Base-by-base conservation (phyloP, 1,140 invertebrate genomes). In the Trichonephila clavipes region DNA sequence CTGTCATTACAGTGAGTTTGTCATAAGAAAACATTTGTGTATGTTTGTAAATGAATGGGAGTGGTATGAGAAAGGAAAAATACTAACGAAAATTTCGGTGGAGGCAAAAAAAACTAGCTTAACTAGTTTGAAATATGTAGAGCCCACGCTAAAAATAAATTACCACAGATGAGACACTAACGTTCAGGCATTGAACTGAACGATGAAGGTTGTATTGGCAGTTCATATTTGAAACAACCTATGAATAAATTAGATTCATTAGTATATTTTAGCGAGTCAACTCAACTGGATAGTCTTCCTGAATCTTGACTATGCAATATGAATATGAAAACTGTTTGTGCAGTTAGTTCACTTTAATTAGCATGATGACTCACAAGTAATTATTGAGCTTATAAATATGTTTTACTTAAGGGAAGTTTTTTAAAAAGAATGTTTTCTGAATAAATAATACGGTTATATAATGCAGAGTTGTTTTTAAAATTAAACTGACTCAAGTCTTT, bases 101-200 rank as follows among this genome's bases (percentile, higher is more conserved):
- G 0, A 51, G 8, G 34, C n/a, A 77, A 77, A 72, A 72, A 34
- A 77, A 77, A 77, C 69, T 77, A 77, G 69, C 28, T 77, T 77
- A 77, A 77, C 69, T 77, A 77, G 69, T 77, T 77, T 77, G 69
- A 77, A 77, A 28, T 77, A 77, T 77, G 69, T 28, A 18, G 18
- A 77, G 24, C 69, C 69, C 69, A 77, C 69, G 69, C 69, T 40
- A 3, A 14, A 77, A 34, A 34, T 77, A 77, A 40, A 77, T 77
- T 77, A 77, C 5, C 69, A 16, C 28, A 28, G 69, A 40, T 77
- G 69, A 77, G n/a, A n/a, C 69, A 77, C 69, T 18, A 77, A 40
- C 34, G 14, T 18, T 77, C 24, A 77, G 69, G 34, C 69, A 77
- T 40, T 77, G 69, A 77, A 40, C 69, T 77, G 69, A 34, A 24